Conservation (phyloP, 2,797 vertebrate species). For the Sternotherus odoratus region DNA sequence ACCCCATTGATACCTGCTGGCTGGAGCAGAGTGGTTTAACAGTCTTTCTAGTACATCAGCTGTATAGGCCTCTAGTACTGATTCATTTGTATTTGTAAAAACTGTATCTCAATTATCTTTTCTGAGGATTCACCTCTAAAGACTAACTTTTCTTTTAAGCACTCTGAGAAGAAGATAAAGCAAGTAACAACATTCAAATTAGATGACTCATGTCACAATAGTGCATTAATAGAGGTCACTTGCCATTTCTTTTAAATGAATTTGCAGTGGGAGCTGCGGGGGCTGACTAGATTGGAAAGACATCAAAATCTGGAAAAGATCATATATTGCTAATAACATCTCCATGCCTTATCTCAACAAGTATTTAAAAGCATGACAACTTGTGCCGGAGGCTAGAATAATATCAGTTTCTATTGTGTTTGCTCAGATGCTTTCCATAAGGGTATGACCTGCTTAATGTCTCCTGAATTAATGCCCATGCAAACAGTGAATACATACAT, state of each 20-base stretch:
- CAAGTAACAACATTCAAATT: conserved; percentile 48
- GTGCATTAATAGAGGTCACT: conserved; percentile 27
- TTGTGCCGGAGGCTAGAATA: background rate
- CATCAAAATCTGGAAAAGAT: conserved; percentile 41
- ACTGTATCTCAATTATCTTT: conserved; percentile 5
- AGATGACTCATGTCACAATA: conserved; percentile 33
- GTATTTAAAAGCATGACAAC: conserved; percentile 3
- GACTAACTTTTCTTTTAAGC: conserved; percentile 55
- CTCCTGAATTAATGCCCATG: background rate
- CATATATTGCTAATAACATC: background rate
- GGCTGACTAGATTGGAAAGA: conserved; percentile 43
- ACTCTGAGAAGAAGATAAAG: conserved; percentile 1
- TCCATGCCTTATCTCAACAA: conserved; percentile 1
- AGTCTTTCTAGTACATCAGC: background rate
- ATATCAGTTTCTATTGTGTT: background rate
- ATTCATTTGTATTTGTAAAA: conserved; percentile 52
- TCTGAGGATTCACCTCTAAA: conserved; percentile 46
- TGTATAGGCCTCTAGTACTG: background rate
- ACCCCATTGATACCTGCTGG: background rate
- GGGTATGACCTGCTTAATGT: background rate
- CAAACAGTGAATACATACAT: background rate
- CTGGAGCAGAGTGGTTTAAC: background rate
- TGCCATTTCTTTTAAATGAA: conserved; percentile 48
- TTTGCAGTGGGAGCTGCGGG: conserved; percentile 60
- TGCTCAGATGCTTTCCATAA: conserved; percentile 3